Conservation (phyloP, 1,140 invertebrate genomes). For the Nymphalis io region DNA sequence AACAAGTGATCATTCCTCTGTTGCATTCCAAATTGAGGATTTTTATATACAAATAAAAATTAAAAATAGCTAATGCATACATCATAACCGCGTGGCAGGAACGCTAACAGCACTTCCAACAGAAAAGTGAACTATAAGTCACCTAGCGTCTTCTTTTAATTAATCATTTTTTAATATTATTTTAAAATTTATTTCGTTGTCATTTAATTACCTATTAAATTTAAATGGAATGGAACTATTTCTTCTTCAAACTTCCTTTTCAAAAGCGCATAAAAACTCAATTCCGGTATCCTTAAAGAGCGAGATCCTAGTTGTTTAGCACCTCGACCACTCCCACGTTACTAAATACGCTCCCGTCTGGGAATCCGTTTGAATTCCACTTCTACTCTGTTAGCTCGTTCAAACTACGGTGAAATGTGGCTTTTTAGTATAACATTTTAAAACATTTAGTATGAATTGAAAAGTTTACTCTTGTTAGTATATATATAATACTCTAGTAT, state of each 20-base stretch:
- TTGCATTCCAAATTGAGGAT: background rate
- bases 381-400: slow-evolving; percentile 20
- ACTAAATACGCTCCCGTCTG: slow-evolving; percentile 58
- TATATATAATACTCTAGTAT: no score
- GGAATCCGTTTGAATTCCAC: slow-evolving; percentile 45
- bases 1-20: background rate
- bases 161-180: no score
- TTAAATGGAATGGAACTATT: slow-evolving; percentile 4
- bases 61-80: no score
- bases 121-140: no score
- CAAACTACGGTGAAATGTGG: slow-evolving; percentile 18
- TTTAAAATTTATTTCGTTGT: background rate
- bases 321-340: slow-evolving; percentile 65
- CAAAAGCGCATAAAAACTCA: slow-evolving; percentile 30
- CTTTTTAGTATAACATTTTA: background rate
- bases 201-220: no score
- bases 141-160: no score
- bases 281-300: slow-evolving; percentile 43
- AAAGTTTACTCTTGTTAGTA: no score
- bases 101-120: no score
- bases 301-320: slow-evolving; percentile 65
- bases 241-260: slow-evolving; percentile 33
- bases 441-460: background rate
- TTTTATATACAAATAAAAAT: background rate
- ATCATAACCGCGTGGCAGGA: no score